Conservation (phyloP, 2,113 vertebrate genomes). For the Quiscalus mexicanus region DNA sequence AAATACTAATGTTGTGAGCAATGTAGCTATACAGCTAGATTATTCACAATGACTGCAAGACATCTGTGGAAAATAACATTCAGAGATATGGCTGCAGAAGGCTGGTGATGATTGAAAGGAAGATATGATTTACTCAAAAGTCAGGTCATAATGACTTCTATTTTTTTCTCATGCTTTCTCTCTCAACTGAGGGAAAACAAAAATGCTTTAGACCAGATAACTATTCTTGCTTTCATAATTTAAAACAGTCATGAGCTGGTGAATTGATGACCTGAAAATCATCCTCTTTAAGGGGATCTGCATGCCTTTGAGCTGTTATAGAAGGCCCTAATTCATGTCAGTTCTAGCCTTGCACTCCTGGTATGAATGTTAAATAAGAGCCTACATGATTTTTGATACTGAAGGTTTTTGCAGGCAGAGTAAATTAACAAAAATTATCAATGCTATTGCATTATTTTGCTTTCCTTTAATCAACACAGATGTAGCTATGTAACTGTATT, state of each 20-base stretch:
- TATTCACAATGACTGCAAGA: neutral
- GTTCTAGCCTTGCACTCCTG: neutral
- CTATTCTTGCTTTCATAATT: neutral
- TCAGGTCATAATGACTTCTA: neutral
- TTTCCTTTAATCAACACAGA: neutral
- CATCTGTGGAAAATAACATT: neutral
- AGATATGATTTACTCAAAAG: neutral
- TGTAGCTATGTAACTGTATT: neutral
- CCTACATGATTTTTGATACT: neutral
- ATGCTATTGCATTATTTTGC: neutral
- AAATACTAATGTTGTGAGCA: neutral
- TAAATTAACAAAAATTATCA: neutral
- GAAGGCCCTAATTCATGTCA: neutral
- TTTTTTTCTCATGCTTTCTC: accelerated
- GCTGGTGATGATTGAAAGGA: neutral
- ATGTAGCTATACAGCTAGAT: neutral
- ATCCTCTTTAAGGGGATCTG: neutral
- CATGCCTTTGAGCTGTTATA: neutral
- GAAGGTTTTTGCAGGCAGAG: neutral
- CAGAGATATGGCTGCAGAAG: neutral
- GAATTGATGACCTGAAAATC: neutral
- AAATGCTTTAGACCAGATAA: neutral
- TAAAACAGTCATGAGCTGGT: neutral
- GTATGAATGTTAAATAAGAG: neutral
- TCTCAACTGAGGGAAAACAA: neutral